Percentiles rank a stretch among this genome's conserved stretches.
Evolutionary conservation across 1,140 invertebrate genomes (phyloP).

Genomic region (Bombus vancouverensis): DNA sequence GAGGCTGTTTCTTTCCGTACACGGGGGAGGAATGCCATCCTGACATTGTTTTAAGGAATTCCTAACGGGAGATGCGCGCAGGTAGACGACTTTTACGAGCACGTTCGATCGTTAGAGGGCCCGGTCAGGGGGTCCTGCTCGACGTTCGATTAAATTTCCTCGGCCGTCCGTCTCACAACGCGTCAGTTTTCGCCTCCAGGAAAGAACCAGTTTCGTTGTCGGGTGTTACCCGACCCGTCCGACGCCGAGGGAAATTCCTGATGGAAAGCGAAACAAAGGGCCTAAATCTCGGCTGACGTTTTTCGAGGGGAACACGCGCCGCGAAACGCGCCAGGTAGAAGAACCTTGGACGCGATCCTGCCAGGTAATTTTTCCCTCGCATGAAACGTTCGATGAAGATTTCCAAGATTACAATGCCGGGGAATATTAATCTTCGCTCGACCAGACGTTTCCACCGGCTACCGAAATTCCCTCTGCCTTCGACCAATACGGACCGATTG

Average conservation of each 20-base stretch:
- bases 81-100: constrained; percentile 72
- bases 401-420: too few relatives aligned
- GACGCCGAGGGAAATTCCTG: not conserved
- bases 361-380: too few relatives aligned
- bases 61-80: constrained; percentile 70
- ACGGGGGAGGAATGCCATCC: constrained; percentile 70
- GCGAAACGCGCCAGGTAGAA: too few relatives aligned
- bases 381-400: too few relatives aligned
- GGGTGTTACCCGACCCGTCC: not conserved
- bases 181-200: too few relatives aligned
- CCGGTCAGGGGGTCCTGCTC: constrained; percentile 2
- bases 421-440: too few relatives aligned
- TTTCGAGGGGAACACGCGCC: not conserved
- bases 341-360: too few relatives aligned
- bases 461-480: too few relatives aligned
- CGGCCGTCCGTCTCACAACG: too few relatives aligned
- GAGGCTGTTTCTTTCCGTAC: constrained; percentile 52
- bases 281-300: constrained; percentile 64
- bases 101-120: constrained; percentile 30
- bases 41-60: constrained; percentile 78
- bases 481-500: too few relatives aligned
- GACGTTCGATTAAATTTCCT: constrained; percentile 35
- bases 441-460: too few relatives aligned
- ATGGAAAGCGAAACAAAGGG: constrained; percentile 47
- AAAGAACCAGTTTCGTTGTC: not conserved